Base-by-base conservation (phyloP, 2,797 vertebrate genomes). In the Pelodytes ibericus region DNA sequence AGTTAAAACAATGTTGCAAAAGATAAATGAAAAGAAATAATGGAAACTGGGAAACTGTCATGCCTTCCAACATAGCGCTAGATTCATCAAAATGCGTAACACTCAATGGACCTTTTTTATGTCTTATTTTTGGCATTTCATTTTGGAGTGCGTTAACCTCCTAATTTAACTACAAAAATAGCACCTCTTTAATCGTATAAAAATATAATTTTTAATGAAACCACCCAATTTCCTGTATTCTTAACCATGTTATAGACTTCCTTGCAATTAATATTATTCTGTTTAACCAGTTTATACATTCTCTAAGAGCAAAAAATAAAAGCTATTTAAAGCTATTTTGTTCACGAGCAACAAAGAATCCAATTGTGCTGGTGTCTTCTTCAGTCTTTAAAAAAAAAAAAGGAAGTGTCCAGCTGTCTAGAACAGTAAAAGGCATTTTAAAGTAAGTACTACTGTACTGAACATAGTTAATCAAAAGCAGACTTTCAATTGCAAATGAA, bases 271-370 rank as follows among this genome's bases (percentile, higher is more conserved):
- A 44, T 13, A 13, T 44, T 3, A 44, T 9, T 44, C 41, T 44
- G 41, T 13, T 13, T 22, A 24, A 53, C 20, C 5, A 20, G 20
- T 6, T n/a, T n/a, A n/a, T n/a, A 53, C 11, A 7, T 53, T 22
- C n/a, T 53, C 11, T 11, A 53, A 53, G 24, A 22, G 49, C 20
- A 11, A 53, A 53, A 53, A n/a, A 53, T 53, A 6, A 20, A 22
- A 53, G 49, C 49, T 20, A 22, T 53, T 53, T 53, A 22, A 44
- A 44, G 3, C 10, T 3, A 44, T 44, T 44, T 44, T 44, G 41
- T 44, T 44, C 18, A 44, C 41, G 62, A 51, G 47, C 56, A 74
- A 75, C 64, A 75, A 69, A 62, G 31, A 58, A 61, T 47, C 22
- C n/a, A 53, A 53, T 39, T 62, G 47, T 63, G 15, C 58, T 56